Evolutionary conservation across 2,797 vertebrate genomes (phyloP).

Genomic region (Hippocampus kuda): DNA sequence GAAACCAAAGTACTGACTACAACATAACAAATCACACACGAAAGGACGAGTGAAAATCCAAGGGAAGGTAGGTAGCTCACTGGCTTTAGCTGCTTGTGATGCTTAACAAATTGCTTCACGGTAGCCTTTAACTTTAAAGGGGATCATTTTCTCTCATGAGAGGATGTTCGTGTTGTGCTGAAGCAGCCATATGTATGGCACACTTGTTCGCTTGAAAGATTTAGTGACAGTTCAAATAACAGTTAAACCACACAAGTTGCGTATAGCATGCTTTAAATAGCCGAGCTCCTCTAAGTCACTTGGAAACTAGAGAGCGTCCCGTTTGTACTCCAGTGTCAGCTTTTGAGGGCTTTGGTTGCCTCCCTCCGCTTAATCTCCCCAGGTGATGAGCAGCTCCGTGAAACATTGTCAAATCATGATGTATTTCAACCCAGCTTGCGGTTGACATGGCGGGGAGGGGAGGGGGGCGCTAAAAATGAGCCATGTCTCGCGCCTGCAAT

Average conservation of each 20-base stretch:
- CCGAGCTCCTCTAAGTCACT: background rate
- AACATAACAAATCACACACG: background rate
- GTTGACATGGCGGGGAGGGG: background rate
- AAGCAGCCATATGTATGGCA: background rate
- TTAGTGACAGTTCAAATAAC: background rate
- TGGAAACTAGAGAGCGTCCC: constrained; percentile 2
- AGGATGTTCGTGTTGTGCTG: background rate
- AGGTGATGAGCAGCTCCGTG: constrained; percentile 10
- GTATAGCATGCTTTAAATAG: background rate
- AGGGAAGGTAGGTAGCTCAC: background rate
- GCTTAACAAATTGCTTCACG: background rate
- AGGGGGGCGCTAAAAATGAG: background rate
- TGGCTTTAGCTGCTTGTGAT: background rate
- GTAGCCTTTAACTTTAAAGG: background rate
- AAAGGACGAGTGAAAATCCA: background rate
- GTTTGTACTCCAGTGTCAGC: background rate
- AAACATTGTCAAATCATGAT: constrained; percentile 6
- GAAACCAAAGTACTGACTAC: background rate
- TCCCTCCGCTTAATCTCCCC: constrained; percentile 11
- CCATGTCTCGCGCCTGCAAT: background rate
- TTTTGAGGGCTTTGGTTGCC: background rate
- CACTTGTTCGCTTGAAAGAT: background rate
- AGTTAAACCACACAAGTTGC: background rate
- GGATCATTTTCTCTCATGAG: background rate
- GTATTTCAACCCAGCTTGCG: constrained; percentile 11